phyloP scores from a whole-genome alignment of 2,888 invertebrate species.

The Cheilosia grossa region DNA sequence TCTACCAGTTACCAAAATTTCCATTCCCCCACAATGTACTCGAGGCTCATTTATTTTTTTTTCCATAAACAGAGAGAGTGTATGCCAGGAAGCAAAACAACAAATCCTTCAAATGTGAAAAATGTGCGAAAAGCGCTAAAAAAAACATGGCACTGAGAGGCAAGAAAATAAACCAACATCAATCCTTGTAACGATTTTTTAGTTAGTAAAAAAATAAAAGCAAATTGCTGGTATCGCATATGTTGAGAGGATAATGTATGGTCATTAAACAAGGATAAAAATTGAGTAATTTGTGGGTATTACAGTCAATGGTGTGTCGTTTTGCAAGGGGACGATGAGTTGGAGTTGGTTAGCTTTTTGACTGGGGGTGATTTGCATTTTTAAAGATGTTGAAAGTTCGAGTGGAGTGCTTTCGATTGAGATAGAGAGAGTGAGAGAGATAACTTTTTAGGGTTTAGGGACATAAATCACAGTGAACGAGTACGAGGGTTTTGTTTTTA shows the following conservation, averaged over 20 bases:
- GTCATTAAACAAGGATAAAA: constrained; percentile 67
- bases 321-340: not conserved
- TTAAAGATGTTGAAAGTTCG: not conserved
- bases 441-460: too few relatives aligned
- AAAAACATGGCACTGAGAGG: constrained; percentile 25
- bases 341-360: constrained; percentile 25
- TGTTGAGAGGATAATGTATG: constrained; percentile 70
- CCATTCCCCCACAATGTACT: constrained; percentile 49
- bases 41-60: constrained; percentile 64
- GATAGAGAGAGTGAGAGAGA: not conserved
- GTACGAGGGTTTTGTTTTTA: too few relatives aligned
- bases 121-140: constrained; percentile 41
- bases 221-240: constrained; percentile 64
- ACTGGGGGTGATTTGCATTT: not conserved
- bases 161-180: constrained; percentile 31
- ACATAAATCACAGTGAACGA: too few relatives aligned
- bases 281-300: constrained; percentile 65
- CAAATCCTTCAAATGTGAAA: constrained; percentile 55
- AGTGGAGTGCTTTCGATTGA: not conserved
- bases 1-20: not conserved
- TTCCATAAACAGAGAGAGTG: constrained; percentile 55
- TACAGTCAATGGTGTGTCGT: constrained; percentile 34
- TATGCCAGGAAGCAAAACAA: constrained; percentile 4
- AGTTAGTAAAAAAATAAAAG: constrained; percentile 72
- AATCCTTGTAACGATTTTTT: constrained; percentile 68